A percentile compares a stretch with the other conserved stretches of the same genome.
Evolutionary conservation across 2,888 invertebrate species (phyloP).

Genomic region (Brachypalpus laphriformis): DNA sequence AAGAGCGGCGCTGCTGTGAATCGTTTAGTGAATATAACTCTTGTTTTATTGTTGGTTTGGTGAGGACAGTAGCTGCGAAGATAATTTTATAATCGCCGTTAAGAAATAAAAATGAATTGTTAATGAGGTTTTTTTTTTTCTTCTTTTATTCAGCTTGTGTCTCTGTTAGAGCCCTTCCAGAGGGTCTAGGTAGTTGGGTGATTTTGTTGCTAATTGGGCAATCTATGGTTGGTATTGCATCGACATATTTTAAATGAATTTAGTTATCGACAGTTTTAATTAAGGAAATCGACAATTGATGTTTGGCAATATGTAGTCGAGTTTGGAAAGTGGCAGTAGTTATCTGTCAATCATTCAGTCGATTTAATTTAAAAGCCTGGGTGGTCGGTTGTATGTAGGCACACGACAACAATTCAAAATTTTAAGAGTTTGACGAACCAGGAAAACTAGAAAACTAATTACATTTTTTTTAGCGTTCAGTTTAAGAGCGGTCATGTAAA

Average conservation of each 20-base stretch:
- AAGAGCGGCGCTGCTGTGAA: slow-evolving; percentile 12
- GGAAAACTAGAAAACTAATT: background rate
- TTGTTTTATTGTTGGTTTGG: slow-evolving; percentile 28
- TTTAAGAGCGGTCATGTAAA: no score
- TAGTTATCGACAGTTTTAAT: background rate
- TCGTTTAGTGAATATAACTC: slow-evolving; percentile 28
- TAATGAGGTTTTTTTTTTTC: slow-evolving; percentile 30
- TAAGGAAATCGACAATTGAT: background rate
- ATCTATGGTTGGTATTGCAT: background rate
- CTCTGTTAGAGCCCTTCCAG: background rate
- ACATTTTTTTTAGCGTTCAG: background rate
- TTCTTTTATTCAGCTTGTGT: background rate
- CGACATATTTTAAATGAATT: background rate
- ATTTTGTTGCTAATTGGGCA: background rate
- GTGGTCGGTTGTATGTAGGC: background rate
- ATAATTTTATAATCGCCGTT: slow-evolving; percentile 52
- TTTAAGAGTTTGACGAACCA: background rate
- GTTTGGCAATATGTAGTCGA: background rate
- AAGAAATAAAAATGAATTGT: slow-evolving; percentile 33
- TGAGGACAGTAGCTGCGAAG: slow-evolving; percentile 57
- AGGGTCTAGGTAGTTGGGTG: background rate
- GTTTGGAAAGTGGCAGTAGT: background rate
- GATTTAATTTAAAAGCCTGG: background rate
- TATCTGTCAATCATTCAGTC: background rate
- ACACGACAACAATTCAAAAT: background rate